Evolutionary conservation across 2,113 vertebrate genomes (phyloP).

Genomic region (Anarhynchus alexandrinus): DNA sequence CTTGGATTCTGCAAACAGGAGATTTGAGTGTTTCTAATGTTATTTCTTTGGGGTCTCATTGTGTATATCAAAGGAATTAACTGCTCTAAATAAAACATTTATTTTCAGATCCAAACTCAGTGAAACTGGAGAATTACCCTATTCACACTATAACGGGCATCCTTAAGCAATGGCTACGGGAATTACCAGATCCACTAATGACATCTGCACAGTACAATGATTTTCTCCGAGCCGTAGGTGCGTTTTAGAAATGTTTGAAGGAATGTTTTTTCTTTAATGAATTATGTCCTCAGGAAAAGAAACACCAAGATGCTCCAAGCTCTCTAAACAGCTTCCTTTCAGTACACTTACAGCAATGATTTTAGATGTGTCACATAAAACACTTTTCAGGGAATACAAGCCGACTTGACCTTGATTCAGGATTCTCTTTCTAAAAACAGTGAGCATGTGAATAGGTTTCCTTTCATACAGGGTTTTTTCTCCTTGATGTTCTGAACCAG

Average conservation of each 20-base stretch:
- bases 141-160: conserved; percentile 94
- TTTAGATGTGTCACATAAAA: not conserved
- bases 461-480: not conserved
- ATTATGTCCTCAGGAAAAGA: not conserved
- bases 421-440: not conserved
- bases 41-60: not conserved
- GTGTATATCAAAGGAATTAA: not conserved
- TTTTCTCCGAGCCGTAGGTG: conserved; percentile 93
- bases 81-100: not conserved
- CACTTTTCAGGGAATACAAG: not conserved
- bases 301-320: not conserved
- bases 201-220: conserved; percentile 90
- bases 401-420: not conserved
- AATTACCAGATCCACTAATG: conserved; percentile 94
- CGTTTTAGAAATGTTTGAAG: conserved; percentile 43
- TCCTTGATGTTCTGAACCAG: not conserved
- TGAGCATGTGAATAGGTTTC: not conserved
- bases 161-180: conserved; percentile 95
- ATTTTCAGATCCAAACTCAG: conserved; percentile 78
- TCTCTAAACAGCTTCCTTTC: not conserved
- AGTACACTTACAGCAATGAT: not conserved
- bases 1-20: not conserved
- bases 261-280: not conserved
- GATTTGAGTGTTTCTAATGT: not conserved
- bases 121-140: conserved; percentile 90